phyloP scores from a whole-genome alignment of 2,113 vertebrate genomes.

The Scytalopus superciliaris region DNA sequence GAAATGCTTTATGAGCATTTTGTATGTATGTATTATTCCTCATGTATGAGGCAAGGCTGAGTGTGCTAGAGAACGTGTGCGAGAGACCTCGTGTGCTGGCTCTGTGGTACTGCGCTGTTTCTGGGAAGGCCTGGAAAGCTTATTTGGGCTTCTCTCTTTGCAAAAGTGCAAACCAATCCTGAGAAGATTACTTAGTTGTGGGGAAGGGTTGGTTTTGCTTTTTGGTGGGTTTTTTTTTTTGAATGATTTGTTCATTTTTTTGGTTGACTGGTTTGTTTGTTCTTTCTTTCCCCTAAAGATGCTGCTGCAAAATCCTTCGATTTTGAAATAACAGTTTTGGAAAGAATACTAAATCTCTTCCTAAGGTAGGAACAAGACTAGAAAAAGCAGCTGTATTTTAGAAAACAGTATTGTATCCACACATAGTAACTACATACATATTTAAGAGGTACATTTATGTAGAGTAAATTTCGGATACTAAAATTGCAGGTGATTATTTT shows the following conservation, averaged over 20 bases:
- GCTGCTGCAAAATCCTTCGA: neutral
- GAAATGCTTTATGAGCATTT: neutral
- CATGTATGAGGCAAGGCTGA: neutral
- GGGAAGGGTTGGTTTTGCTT: neutral
- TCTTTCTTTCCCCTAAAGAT: neutral
- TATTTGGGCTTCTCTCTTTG: neutral
- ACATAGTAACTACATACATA: neutral
- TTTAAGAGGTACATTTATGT: neutral
- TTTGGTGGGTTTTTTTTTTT: neutral
- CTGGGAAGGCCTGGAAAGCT: neutral
- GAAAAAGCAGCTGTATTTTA: neutral
- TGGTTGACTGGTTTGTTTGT: too few relatives aligned
- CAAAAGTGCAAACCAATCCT: neutral
- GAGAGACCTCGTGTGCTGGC: conserved; percentile 43
- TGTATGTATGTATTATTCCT: neutral
- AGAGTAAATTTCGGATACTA: neutral
- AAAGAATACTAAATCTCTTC: neutral
- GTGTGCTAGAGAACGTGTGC: neutral
- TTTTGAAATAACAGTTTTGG: neutral
- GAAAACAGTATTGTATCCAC: neutral
- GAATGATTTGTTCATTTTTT: too few relatives aligned
- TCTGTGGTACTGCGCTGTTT: neutral
- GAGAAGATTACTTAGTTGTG: neutral
- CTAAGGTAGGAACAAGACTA: neutral
- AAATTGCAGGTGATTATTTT: neutral